Percentiles rank a stretch among this genome's conserved stretches.
Evolutionary conservation across 2,113 vertebrate genomes (phyloP).

Genomic region (Hippocampus comes): DNA sequence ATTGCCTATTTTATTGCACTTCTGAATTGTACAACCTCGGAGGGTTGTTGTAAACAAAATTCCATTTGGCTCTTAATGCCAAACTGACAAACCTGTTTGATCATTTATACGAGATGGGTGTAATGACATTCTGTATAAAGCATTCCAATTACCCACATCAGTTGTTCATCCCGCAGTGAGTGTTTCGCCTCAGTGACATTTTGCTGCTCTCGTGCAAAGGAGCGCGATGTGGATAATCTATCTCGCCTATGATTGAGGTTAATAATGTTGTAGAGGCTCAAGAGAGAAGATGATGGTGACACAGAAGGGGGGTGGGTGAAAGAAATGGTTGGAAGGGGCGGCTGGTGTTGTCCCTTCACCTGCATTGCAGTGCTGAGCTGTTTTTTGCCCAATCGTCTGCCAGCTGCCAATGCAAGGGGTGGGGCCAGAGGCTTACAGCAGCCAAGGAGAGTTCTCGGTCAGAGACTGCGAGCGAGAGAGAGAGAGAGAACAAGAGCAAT

Average conservation of each 20-base stretch:
- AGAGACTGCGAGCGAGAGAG: conserved; percentile 15
- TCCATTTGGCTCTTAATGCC: neutral
- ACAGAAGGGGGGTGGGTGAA: too few species aligned
- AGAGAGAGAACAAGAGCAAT: conserved; percentile 16
- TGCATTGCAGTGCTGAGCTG: conserved; percentile 86
- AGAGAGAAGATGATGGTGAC: conserved; percentile 31
- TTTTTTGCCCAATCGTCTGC: conserved; percentile 73
- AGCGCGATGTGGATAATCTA: conserved; percentile 1
- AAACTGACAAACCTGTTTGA: neutral
- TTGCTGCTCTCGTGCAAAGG: neutral
- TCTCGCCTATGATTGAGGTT: neutral
- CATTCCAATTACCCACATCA: neutral
- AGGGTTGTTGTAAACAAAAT: too few species aligned
- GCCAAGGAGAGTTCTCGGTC: conserved; percentile 70
- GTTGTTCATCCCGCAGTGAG: conserved; percentile 1
- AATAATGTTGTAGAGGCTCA: neutral
- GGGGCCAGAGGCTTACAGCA: conserved; percentile 60
- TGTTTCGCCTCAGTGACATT: neutral
- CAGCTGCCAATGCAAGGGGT: conserved; percentile 55
- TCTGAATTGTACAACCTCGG: too few species aligned
- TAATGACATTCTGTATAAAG: neutral
- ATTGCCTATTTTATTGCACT: too few species aligned
- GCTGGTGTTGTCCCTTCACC: conserved; percentile 68
- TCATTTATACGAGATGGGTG: neutral
- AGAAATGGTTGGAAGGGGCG: conserved; percentile 11